phyloP scores from a whole-genome alignment of 2,888 invertebrate species.

The Sinohyriopsis cumingii region DNA sequence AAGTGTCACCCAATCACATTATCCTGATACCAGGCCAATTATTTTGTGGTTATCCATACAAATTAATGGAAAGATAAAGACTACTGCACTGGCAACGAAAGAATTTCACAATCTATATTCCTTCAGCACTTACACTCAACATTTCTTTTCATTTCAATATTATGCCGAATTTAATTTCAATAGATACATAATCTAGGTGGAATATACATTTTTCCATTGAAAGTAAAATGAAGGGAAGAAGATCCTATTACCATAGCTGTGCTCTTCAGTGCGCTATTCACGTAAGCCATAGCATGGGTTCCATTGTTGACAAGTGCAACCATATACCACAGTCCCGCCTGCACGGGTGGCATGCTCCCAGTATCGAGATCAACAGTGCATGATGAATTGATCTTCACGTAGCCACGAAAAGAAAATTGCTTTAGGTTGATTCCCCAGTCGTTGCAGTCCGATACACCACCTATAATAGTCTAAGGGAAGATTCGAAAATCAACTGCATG shows the following conservation, averaged over 20 bases:
- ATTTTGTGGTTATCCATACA: too few relatives aligned
- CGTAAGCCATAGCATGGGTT: conserved; percentile 39
- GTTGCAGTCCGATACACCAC: conserved; percentile 43
- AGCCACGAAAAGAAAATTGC: conserved; percentile 47
- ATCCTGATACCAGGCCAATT: too few relatives aligned
- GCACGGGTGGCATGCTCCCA: conserved; percentile 20
- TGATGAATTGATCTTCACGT: conserved; percentile 25
- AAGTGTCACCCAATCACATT: too few relatives aligned
- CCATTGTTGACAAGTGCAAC: conserved; percentile 48
- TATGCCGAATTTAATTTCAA: too few relatives aligned
- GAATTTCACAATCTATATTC: too few relatives aligned
- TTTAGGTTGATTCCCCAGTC: conserved; percentile 53
- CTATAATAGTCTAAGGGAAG: conserved; percentile 40
- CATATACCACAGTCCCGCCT: conserved; percentile 49
- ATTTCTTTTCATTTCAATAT: too few relatives aligned
- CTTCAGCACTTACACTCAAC: too few relatives aligned
- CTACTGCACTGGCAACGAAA: too few relatives aligned
- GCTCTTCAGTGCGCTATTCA: conserved; percentile 31
- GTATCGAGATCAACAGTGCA: conserved; percentile 44
- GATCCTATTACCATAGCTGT: conserved; percentile 28
- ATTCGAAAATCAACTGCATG: too few relatives aligned
- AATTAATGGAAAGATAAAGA: too few relatives aligned
- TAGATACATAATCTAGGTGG: too few relatives aligned
- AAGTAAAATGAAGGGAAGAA: neutral
- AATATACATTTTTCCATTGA: too few relatives aligned